Base-by-base conservation (phyloP, 30 jellyfish, hydroid and myxozoan species). In the Sanderia malayensis region DNA sequence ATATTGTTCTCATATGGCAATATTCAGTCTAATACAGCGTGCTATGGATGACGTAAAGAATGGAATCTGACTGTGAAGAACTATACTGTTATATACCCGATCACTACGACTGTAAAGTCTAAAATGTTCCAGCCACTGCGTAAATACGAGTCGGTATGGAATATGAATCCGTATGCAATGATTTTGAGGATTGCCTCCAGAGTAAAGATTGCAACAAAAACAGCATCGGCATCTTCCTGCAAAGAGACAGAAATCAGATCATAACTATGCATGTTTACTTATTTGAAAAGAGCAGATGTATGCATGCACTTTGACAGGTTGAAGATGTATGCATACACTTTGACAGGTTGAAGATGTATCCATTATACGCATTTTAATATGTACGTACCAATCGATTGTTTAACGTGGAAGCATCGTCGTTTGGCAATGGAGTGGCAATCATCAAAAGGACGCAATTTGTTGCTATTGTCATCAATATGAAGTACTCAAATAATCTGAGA, bases 61-160 rank as follows among this genome's bases (percentile, higher is more conserved):
- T n/a, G n/a, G n/a, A n/a, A n/a, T n/a, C n/a, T n/a, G n/a, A n/a
- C n/a, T n/a, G n/a, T n/a, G n/a, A n/a, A n/a, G n/a, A n/a, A n/a
- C n/a, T n/a, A n/a, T n/a, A 37, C 13, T 49, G 64, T 4, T 18
- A 58, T 85, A 62, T 60, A 89, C 97, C 97, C 97, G 24, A 82
- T 91, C 68, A 89, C 76, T 13, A 89, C 97, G 19, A 89, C 97
- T 1, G 82, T 70, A 62, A 89, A 89, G 65, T 89, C 97, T 0
- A 89, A 70, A 4, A 89, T 75, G 45, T 89, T 89, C 97, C 97
- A 89, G 17, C 97, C 97, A 61, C 97, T 89, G 52, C 92, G 80
- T 47, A 89, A 58, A 47, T 89, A 89, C 0, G 95, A 82, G 27
- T 89, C 73, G 28, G 88, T 29, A 59, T 77, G 87, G 29, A 89